Percentiles rank a stretch among this genome's conserved stretches.
Conservation (phyloP, 92 coral and sea anemone genomes). For the Siderastrea siderea region DNA sequence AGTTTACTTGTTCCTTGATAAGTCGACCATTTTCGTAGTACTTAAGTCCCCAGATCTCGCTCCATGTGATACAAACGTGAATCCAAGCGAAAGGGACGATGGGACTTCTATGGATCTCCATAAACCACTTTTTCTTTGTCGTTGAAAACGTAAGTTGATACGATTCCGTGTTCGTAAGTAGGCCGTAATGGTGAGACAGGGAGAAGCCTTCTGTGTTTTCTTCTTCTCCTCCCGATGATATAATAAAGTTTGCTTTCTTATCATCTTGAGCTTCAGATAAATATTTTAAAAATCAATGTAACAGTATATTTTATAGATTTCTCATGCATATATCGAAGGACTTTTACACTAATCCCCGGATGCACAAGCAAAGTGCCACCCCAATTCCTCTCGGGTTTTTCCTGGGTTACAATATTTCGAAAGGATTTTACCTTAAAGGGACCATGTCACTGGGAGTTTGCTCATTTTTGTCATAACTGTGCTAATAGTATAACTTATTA, state of each 20-base stretch:
- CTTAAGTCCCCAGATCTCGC: slow-evolving; percentile 37
- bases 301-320: neutral
- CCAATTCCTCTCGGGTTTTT: no score
- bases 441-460: no score
- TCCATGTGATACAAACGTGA: slow-evolving; percentile 38
- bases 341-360: no score
- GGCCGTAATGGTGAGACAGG: neutral
- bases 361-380: no score
- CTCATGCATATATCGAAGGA: no score
- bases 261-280: neutral
- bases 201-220: neutral
- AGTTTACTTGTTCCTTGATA: slow-evolving; percentile 1
- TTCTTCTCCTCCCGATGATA: neutral
- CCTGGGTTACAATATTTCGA: no score
- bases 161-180: neutral
- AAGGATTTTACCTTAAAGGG: no score
- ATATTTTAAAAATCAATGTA: neutral
- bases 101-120: neutral
- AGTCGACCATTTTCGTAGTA: slow-evolving; percentile 31
- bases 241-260: neutral
- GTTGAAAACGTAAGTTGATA: slow-evolving; percentile 16
- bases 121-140: slow-evolving; percentile 1
- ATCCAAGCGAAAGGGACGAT: slow-evolving; percentile 11
- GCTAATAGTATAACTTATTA: no score
- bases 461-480: no score